Evolutionary conservation across 2,797 vertebrate genomes (phyloP).

Genomic region (Peromyscus aztecus): DNA sequence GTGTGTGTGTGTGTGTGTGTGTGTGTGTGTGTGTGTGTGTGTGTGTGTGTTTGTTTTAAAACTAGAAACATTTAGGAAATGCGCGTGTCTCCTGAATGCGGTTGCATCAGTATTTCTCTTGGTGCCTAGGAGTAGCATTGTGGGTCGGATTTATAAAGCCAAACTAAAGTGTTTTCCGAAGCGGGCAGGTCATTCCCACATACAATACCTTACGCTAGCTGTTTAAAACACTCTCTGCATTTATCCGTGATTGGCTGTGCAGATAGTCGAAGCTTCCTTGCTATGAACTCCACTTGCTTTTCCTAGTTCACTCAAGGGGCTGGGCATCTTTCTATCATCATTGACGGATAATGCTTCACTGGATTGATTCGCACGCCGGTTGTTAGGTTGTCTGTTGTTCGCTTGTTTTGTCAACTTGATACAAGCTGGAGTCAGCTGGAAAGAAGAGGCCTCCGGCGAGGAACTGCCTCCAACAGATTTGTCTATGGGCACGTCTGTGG

Average conservation of each 20-base stretch:
- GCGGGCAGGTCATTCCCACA: too few species aligned
- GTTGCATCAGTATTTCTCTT: background rate
- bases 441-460: background rate
- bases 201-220: accelerated
- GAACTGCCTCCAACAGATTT: background rate
- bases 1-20: background rate
- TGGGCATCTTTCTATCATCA: background rate
- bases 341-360: background rate
- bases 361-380: background rate
- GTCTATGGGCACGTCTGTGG: background rate
- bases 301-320: background rate
- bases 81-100: background rate
- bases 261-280: accelerated
- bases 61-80: background rate
- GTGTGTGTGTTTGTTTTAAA: background rate
- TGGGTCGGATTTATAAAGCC: background rate
- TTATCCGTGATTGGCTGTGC: background rate
- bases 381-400: background rate
- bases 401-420: background rate
- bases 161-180: background rate
- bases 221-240: background rate
- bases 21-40: too few species aligned
- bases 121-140: background rate
- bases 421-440: background rate
- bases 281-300: background rate